Percentiles rank a stretch among this genome's conserved stretches.
Conservation (phyloP, 2,113 vertebrate species). For the Passerina amoena region DNA sequence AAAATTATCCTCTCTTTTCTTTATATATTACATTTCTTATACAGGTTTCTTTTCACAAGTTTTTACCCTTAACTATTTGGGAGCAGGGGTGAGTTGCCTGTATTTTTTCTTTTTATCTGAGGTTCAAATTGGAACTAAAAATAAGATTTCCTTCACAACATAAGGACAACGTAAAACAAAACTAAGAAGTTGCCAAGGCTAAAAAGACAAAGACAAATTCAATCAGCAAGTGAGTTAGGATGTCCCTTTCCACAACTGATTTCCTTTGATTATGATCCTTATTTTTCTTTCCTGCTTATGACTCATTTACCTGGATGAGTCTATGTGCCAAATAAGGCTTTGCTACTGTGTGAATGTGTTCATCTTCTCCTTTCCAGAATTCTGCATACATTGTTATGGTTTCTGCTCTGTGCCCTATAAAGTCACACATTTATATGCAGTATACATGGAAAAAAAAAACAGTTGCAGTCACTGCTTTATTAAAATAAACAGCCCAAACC, state of each 20-base stretch:
- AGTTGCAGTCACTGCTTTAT: not conserved
- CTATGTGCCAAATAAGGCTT: not conserved
- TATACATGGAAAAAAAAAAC: not conserved
- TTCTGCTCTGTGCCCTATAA: not conserved
- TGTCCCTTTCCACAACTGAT: not conserved
- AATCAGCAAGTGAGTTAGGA: not conserved
- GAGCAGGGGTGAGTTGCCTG: not conserved
- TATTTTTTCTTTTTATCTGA: not conserved
- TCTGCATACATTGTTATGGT: not conserved
- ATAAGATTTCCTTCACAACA: not conserved
- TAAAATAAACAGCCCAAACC: not conserved
- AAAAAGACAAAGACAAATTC: not conserved
- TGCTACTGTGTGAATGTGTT: not conserved
- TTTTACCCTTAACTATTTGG: not conserved
- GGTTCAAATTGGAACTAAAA: not conserved
- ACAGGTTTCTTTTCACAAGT: not conserved
- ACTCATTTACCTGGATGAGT: constrained; percentile 17
- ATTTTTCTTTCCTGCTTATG: not conserved
- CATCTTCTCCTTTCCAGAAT: not conserved
- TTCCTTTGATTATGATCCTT: not conserved
- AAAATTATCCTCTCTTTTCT: not conserved
- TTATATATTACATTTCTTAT: not conserved
- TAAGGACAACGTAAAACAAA: not conserved
- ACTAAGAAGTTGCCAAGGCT: not conserved
- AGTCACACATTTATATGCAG: not conserved